Evolutionary conservation across 2,888 invertebrate genomes (phyloP).

Genomic region (Leptopterna dolabrata): DNA sequence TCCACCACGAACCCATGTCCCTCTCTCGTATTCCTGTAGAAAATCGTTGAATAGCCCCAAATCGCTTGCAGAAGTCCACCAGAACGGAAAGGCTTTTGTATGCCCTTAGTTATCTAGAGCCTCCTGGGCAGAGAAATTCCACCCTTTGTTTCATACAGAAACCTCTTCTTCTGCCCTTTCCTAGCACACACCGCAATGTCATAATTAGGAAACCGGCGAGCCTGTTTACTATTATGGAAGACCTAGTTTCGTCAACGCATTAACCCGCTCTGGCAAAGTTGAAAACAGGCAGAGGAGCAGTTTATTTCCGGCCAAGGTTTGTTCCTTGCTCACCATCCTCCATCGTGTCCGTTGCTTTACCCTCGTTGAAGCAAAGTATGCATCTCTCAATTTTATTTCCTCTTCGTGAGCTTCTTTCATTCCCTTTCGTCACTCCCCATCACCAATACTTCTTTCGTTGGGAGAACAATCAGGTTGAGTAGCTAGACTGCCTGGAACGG

Average conservation of each 20-base stretch:
- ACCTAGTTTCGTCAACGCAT: constrained; percentile 45
- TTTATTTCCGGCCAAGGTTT: constrained; percentile 34
- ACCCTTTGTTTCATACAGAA: constrained; percentile 9
- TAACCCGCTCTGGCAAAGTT: constrained; percentile 15
- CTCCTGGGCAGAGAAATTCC: not conserved
- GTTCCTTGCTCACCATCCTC: not conserved
- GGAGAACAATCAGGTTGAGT: no score
- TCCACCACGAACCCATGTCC: not conserved
- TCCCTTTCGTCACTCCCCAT: no score
- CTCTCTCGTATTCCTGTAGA: not conserved
- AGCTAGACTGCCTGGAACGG: no score
- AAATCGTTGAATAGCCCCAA: constrained; percentile 1
- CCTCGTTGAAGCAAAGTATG: no score
- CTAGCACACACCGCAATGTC: constrained; percentile 1
- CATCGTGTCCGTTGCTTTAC: no score
- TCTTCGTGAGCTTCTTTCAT: not conserved
- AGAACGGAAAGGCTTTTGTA: constrained; percentile 8
- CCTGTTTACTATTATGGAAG: constrained; percentile 34
- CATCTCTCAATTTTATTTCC: no score
- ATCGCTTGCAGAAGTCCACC: constrained; percentile 1
- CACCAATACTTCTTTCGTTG: no score
- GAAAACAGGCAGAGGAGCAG: not conserved
- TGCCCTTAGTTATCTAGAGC: not conserved
- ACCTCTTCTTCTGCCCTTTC: not conserved
- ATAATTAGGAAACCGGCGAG: constrained; percentile 33